Evolutionary conservation across 92 coral and sea anemone species (phyloP).

Genomic region (Parazoanthus darwini): DNA sequence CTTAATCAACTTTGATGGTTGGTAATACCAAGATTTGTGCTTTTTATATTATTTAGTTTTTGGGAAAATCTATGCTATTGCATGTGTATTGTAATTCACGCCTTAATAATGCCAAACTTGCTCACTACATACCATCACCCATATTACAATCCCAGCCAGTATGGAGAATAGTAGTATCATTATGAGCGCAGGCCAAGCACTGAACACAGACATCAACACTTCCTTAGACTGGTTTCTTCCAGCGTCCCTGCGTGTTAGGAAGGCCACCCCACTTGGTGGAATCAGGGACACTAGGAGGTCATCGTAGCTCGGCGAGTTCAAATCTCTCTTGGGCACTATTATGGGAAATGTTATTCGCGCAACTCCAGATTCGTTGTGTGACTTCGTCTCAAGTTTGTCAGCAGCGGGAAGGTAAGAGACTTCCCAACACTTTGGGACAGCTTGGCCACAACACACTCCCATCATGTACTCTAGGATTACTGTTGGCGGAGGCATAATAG

Average conservation of each 20-base stretch:
- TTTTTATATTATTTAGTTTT: too few species aligned
- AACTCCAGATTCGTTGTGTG: background rate
- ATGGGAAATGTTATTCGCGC: conserved; percentile 2
- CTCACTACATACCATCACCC: conserved; percentile 34
- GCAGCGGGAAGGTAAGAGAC: background rate
- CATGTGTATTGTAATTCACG: too few species aligned
- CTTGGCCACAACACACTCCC: background rate
- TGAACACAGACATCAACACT: conserved; percentile 31
- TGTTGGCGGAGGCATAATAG: background rate
- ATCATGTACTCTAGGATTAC: conserved; percentile 10
- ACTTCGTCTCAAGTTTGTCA: background rate
- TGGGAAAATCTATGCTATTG: too few species aligned
- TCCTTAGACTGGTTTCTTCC: conserved; percentile 23
- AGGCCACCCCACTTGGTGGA: conserved; percentile 48
- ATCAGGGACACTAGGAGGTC: conserved; percentile 33
- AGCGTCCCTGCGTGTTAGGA: conserved; percentile 38
- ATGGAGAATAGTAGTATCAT: conserved; percentile 35
- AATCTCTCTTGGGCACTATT: conserved; percentile 9
- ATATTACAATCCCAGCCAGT: conserved; percentile 45
- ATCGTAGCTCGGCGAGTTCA: background rate
- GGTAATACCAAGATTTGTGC: too few species aligned
- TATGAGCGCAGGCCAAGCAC: conserved; percentile 49
- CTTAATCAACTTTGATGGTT: too few species aligned
- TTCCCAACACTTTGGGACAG: conserved; percentile 9
- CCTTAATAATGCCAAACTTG: too few species aligned